Percentiles rank a stretch among this genome's conserved stretches.
These are phyloP conservation scores for Tiliqua scincoides DNA, from an alignment of 2,113 vertebrate species.

Conservation along the genomic window DNA sequence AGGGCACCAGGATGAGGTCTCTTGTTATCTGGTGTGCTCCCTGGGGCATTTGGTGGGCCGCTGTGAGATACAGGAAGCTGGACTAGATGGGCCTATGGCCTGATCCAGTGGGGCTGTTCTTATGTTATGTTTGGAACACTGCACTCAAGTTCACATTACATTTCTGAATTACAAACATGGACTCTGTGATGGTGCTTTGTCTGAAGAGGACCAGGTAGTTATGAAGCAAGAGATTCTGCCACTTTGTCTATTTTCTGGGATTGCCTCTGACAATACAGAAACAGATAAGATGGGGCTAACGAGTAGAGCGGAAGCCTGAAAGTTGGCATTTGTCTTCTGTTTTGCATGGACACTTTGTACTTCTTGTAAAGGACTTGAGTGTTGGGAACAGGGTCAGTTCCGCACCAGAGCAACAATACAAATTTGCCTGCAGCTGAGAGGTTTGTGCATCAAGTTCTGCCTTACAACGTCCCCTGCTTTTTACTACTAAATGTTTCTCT, in stretches of 20 bases:
- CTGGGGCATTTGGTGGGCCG: too few species aligned
- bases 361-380: neutral
- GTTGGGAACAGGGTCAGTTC: neutral
- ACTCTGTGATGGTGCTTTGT: neutral
- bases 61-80: too few species aligned
- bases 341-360: neutral
- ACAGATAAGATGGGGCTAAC: neutral
- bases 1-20: too few species aligned
- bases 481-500: neutral
- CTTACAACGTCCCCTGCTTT: neutral
- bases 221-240: neutral
- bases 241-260: neutral
- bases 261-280: neutral
- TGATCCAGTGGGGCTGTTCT: too few species aligned
- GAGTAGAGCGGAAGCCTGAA: neutral
- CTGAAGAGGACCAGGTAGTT: neutral
- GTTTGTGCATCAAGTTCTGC: neutral
- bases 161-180: neutral
- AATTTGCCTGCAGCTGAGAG: neutral
- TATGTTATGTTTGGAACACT: too few species aligned
- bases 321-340: conserved; percentile 1
- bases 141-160: neutral
- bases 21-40: too few species aligned
- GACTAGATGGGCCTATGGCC: too few species aligned
- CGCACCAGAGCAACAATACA: conserved; percentile 2